phyloP scores from a whole-genome alignment of 2,113 vertebrate species.

The Cebus imitator region DNA sequence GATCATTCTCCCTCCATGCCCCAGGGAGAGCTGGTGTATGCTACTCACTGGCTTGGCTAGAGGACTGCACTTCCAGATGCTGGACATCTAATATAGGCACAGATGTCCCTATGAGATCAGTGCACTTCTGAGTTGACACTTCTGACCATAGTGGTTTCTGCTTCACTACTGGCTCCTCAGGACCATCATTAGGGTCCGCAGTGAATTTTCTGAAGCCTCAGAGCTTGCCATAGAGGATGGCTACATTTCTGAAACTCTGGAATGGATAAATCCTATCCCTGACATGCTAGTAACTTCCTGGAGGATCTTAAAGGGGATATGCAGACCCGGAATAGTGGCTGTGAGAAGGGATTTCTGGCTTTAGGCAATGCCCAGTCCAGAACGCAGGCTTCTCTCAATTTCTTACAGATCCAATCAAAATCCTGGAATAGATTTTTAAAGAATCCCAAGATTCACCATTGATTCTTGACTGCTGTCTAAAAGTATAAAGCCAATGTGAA shows the following conservation, averaged over 20 bases:
- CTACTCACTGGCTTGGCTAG: background rate
- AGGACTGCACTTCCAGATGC: background rate
- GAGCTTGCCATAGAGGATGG: background rate
- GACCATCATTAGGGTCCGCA: background rate
- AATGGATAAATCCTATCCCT: background rate
- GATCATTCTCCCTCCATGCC: background rate
- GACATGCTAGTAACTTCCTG: background rate
- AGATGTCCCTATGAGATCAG: background rate
- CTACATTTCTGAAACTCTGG: background rate
- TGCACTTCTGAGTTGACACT: background rate
- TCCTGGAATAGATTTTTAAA: constrained; percentile 24
- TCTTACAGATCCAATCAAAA: background rate
- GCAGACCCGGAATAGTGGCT: background rate
- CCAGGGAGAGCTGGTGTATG: background rate
- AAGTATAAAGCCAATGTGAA: background rate
- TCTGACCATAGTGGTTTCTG: background rate
- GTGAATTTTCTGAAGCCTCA: background rate
- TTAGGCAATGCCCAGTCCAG: background rate
- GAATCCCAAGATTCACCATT: background rate
- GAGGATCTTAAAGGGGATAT: background rate
- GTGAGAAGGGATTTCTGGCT: background rate
- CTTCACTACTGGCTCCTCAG: background rate
- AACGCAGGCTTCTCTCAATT: background rate
- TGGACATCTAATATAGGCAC: background rate
- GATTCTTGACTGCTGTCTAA: background rate